Evolutionary conservation across 2,888 invertebrate species (phyloP), one percentile per base, ranked within the genome.

Genomic region (Drosophila acutilabella): DNA sequence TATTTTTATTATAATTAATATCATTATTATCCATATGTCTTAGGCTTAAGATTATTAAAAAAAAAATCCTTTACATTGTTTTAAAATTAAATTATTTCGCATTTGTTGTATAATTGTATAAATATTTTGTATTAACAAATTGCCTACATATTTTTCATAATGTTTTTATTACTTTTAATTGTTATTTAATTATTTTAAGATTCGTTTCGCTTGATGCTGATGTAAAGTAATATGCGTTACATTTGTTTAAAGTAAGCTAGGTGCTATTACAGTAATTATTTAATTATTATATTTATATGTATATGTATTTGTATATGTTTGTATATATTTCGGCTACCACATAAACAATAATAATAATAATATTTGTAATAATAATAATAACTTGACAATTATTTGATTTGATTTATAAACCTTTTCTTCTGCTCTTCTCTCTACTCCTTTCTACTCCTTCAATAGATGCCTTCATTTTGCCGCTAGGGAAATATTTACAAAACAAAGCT

Each of bases 141-240:
- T 85, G 70, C 80, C 81, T 82, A 88, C 86, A 71, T 51, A 33
- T 44, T 42, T 30, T 14, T 48, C 13, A 48, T 48, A 41, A 42
- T 36, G 42, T 59, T 48, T 52, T 53, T 50, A 54, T 44, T 56
- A 51, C 8, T 8, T 30, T 67, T 60, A 57, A 23, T 57, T 66
- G 59, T 72, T 48, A 40, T 51, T 66, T 54, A 14, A 36, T 38
- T n/a, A 30, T 30, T 70, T 74, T 61, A 68, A 79, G 73, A 66
- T 88, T 73, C 68, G 69, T 84, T 87, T 88, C 50, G 65, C 81
- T 74, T 84, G 68, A 64, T 71, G 71, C 65, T 53, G 75, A 74
- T 76, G 64, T 80, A 86, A 86, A 83, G 86, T 81, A 86, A 77
- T 86, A 86, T 74, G 83, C 80, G 77, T 86, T 86, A 76, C 73